Evolutionary conservation across 2,888 invertebrate species (phyloP).

Genomic region (Pseudococcus jackbeardsleyi): DNA sequence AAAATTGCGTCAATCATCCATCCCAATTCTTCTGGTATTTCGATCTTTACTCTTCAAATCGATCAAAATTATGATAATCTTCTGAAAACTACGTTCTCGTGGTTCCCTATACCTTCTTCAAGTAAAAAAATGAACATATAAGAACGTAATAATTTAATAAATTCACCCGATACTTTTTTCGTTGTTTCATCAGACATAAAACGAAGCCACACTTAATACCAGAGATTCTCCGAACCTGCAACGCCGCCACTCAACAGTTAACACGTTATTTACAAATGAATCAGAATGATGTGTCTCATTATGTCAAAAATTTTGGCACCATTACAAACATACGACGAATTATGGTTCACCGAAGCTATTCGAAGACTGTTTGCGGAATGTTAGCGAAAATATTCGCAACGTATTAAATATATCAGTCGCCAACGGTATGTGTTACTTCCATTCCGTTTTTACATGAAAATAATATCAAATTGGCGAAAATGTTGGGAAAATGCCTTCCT

Average conservation of each 20-base stretch:
- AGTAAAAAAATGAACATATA: too few relatives aligned
- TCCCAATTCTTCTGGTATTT: background rate
- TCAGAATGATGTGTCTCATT: conserved; percentile 35
- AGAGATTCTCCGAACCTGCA: background rate
- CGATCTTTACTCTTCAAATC: background rate
- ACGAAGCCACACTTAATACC: background rate
- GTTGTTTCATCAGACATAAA: background rate
- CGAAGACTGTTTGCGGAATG: conserved; percentile 42
- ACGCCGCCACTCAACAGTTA: background rate
- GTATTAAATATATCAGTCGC: background rate
- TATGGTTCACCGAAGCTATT: conserved; percentile 42
- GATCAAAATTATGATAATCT: background rate
- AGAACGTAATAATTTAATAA: background rate
- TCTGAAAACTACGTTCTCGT: background rate
- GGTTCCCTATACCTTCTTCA: background rate
- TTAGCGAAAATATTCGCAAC: conserved; percentile 31
- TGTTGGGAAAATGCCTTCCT: background rate
- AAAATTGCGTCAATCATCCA: background rate
- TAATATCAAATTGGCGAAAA: conserved; percentile 39
- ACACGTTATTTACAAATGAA: conserved; percentile 22
- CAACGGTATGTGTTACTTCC: background rate
- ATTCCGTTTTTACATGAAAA: background rate
- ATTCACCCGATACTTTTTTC: background rate
- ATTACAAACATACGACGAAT: conserved; percentile 48
- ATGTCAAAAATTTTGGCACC: conserved; percentile 52